Evolutionary conservation across 2,113 vertebrate species (phyloP).

Genomic region (Anoura caudifer): DNA sequence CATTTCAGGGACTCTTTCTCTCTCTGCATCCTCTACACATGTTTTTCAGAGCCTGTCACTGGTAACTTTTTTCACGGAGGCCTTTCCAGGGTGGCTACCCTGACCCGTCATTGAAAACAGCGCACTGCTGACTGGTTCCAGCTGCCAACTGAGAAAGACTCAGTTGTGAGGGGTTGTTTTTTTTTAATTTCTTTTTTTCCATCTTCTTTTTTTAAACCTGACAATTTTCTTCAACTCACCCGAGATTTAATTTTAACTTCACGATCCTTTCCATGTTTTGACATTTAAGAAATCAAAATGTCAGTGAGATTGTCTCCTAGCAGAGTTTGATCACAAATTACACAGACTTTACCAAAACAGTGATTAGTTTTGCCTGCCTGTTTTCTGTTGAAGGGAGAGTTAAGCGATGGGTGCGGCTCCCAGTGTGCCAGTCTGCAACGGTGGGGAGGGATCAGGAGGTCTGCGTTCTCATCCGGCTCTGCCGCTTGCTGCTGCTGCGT

Average conservation of each 20-base stretch:
- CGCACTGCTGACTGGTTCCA: not conserved
- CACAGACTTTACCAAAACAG: constrained; percentile 59
- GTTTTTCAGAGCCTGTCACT: fast-evolving
- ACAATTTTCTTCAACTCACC: constrained; percentile 33
- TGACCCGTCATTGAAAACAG: not conserved
- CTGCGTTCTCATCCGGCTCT: not conserved
- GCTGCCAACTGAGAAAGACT: not conserved
- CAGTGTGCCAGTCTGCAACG: not conserved
- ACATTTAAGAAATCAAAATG: constrained; percentile 61
- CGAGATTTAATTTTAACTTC: constrained; percentile 62
- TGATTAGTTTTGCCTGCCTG: constrained; percentile 53
- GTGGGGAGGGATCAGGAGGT: not conserved
- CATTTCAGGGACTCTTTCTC: not conserved
- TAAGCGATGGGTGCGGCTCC: not conserved
- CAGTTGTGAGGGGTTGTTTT: no score
- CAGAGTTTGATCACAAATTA: constrained; percentile 30
- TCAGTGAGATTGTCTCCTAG: constrained; percentile 1
- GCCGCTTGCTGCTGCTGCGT: not conserved
- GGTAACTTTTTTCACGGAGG: not conserved
- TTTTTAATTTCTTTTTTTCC: not conserved
- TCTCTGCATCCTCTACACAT: not conserved
- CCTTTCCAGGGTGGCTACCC: not conserved
- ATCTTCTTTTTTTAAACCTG: not conserved
- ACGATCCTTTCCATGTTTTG: constrained; percentile 57
- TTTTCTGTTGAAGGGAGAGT: constrained; percentile 36